A percentile compares a stretch with the other conserved stretches of the same genome.
Conservation (phyloP, 2,797 vertebrate genomes). For the Brotula barbata region DNA sequence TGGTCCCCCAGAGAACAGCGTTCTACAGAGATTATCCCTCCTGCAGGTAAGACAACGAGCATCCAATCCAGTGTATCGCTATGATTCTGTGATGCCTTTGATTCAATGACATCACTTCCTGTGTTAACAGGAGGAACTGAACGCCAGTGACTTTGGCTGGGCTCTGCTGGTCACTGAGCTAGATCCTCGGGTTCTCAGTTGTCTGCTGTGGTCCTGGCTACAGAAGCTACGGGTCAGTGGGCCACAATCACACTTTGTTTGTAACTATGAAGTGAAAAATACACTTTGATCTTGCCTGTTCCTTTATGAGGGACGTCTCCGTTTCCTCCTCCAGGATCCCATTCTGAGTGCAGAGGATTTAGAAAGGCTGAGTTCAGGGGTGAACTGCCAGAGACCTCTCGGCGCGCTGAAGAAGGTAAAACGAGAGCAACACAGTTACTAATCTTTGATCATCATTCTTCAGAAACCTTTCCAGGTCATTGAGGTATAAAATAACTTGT, state of each 20-base stretch:
- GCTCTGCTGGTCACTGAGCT: conserved; percentile 77
- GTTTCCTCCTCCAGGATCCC: conserved; percentile 72
- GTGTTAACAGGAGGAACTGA: conserved; percentile 78
- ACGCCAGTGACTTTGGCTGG: conserved; percentile 82
- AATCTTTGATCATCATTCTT: background rate
- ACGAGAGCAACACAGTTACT: background rate
- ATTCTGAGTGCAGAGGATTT: conserved; percentile 74
- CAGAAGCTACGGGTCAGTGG: conserved; percentile 79
- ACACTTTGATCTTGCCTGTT: conserved; percentile 1
- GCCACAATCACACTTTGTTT: background rate
- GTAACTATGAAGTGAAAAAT: background rate
- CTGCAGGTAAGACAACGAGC: conserved; percentile 71
- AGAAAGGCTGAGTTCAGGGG: conserved; percentile 48
- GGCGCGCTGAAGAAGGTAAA: conserved; percentile 73
- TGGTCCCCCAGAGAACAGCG: conserved; percentile 57
- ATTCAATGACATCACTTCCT: background rate
- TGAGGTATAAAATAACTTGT: background rate
- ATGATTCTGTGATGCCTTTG: background rate
- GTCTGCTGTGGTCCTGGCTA: conserved; percentile 83
- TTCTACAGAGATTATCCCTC: conserved; percentile 68
- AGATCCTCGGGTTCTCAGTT: conserved; percentile 78
- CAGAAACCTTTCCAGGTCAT: background rate
- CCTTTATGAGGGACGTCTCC: background rate
- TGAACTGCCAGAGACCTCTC: conserved; percentile 58
- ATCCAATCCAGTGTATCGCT: background rate